Percentiles rank a stretch among this genome's conserved stretches.
Evolutionary conservation across 2,797 vertebrate species (phyloP).

Genomic region (Brachyrhaphis roseni): DNA sequence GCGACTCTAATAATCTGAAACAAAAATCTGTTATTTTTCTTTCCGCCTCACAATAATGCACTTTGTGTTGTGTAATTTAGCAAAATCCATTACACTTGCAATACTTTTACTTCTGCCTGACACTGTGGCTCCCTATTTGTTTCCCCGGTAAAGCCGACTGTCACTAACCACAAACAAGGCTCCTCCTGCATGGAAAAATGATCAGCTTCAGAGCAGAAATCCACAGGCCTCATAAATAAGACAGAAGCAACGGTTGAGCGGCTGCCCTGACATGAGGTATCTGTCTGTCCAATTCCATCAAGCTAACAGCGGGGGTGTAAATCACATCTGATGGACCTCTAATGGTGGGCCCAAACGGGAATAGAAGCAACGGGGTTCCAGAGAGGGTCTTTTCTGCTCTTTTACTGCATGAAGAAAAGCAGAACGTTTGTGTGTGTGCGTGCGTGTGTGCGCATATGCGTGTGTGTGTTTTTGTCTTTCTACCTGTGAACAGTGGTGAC

Average conservation of each 20-base stretch:
- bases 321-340: slow-evolving; percentile 65
- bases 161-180: slow-evolving; percentile 41
- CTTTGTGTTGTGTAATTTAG: background rate
- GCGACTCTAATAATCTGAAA: background rate
- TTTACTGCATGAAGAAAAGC: slow-evolving; percentile 31
- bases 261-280: slow-evolving; percentile 76
- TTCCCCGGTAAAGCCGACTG: slow-evolving; percentile 1
- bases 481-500: slow-evolving; percentile 6
- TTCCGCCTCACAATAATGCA: background rate
- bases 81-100: background rate
- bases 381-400: slow-evolving; percentile 25
- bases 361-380: slow-evolving; percentile 20
- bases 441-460: no score
- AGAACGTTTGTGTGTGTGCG: background rate
- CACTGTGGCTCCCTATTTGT: slow-evolving; percentile 20
- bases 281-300: slow-evolving; percentile 64
- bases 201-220: slow-evolving; percentile 77
- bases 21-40: background rate
- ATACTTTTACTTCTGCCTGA: slow-evolving; percentile 20
- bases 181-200: slow-evolving; percentile 81
- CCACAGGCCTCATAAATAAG: slow-evolving; percentile 78
- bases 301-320: slow-evolving; percentile 63
- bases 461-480: slow-evolving; percentile 6
- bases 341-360: slow-evolving; percentile 24
- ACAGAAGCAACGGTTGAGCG: slow-evolving; percentile 77